Conservation (phyloP, 2,797 vertebrate species). For the Melopsittacus undulatus region DNA sequence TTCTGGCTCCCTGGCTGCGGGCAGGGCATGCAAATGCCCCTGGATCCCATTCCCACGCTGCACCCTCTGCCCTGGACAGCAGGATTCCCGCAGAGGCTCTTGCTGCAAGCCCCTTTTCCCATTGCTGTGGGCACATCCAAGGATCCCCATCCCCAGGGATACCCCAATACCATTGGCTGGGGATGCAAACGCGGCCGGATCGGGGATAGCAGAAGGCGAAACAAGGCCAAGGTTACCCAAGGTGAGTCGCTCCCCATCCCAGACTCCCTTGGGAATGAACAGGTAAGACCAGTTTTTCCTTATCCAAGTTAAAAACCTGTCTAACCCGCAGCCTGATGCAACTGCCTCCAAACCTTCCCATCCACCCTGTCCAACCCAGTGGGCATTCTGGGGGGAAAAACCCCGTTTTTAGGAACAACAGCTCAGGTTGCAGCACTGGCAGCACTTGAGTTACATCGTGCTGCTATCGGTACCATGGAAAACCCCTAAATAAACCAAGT, state of each 20-base stretch:
- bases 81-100: neutral
- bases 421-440: accelerated
- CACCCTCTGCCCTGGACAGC: neutral
- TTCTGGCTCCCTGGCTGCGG: neutral
- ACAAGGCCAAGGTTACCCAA: neutral
- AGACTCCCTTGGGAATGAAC: neutral
- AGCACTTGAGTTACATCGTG: accelerated
- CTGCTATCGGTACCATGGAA: neutral
- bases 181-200: accelerated
- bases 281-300: slow-evolving; percentile 30
- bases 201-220: neutral
- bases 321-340: slow-evolving; percentile 3
- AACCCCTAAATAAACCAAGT: neutral
- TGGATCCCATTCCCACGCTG: neutral
- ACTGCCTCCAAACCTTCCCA: neutral
- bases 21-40: neutral
- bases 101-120: neutral
- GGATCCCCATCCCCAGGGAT: neutral
- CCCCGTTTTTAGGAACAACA: neutral
- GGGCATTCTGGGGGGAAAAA: neutral
- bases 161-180: neutral
- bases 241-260: neutral
- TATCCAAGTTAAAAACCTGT: slow-evolving; percentile 64
- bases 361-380: neutral
- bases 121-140: accelerated